A percentile compares a stretch with the other conserved stretches of the same genome.
phyloP scores from a whole-genome alignment of 2,113 vertebrate genomes.

The Chelonoidis abingdonii region DNA sequence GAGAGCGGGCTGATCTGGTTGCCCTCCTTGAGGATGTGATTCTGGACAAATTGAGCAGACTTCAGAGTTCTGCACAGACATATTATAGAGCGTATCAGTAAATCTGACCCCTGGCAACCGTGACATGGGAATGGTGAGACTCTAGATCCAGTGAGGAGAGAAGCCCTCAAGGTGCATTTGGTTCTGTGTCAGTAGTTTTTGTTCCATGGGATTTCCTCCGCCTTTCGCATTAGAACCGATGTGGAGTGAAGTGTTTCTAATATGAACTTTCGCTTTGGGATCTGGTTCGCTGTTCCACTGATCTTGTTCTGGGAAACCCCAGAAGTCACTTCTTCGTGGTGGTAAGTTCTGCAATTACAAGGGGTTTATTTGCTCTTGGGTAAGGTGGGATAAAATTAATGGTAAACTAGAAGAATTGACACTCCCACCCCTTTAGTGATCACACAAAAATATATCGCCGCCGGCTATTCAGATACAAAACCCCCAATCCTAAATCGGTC shows the following conservation, averaged over 20 bases:
- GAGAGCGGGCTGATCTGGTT: constrained; percentile 30
- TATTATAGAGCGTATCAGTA: constrained; percentile 34
- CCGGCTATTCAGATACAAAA: not conserved
- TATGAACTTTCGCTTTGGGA: constrained; percentile 91
- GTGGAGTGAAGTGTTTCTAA: constrained; percentile 81
- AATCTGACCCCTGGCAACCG: constrained; percentile 24
- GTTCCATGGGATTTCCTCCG: constrained; percentile 77
- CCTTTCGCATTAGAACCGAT: constrained; percentile 76
- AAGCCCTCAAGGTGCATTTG: not conserved
- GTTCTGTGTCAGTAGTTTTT: not conserved
- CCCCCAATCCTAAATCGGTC: not conserved
- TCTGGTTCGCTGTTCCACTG: constrained; percentile 88
- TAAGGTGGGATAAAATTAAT: constrained; percentile 62
- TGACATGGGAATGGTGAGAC: constrained; percentile 11
- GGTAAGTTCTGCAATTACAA: constrained; percentile 83
- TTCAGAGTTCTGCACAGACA: not conserved
- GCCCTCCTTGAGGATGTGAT: constrained; percentile 3
- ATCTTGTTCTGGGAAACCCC: constrained; percentile 86
- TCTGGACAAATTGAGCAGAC: not conserved
- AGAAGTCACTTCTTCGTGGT: constrained; percentile 93
- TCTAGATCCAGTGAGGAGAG: not conserved
- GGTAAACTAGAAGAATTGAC: not conserved
- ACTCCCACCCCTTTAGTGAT: not conserved
- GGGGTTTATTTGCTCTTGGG: constrained; percentile 60
- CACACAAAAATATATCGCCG: not conserved